phyloP scores from a whole-genome alignment of 2,888 invertebrate genomes.

The Lasioglossum villosulum region DNA sequence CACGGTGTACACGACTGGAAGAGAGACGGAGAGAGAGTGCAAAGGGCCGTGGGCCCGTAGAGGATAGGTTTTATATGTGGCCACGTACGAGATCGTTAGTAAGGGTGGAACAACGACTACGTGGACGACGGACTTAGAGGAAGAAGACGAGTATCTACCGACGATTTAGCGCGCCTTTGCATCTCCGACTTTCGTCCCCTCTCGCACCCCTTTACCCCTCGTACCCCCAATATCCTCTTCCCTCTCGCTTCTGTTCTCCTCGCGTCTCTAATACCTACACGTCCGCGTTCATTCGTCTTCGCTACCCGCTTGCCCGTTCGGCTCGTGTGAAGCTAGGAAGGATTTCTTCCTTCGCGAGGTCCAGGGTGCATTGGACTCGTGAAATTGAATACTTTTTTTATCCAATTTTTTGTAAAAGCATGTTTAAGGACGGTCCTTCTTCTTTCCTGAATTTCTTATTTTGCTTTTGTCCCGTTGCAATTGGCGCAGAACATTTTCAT shows the following conservation, averaged over 20 bases:
- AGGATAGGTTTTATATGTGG: conserved; percentile 55
- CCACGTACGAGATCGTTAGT: conserved; percentile 80
- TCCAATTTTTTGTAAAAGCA: too few species aligned
- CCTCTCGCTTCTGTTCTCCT: conserved; percentile 63
- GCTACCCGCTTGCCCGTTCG: conserved; percentile 41
- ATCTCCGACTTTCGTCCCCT: conserved; percentile 64
- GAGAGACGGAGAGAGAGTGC: conserved; percentile 32
- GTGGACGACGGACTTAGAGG: conserved; percentile 51
- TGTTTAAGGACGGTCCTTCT: too few species aligned
- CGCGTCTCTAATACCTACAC: conserved; percentile 68
- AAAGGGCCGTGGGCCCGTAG: conserved; percentile 21
- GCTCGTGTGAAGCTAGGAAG: conserved; percentile 34
- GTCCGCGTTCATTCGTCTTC: conserved; percentile 65
- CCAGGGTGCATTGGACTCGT: not conserved
- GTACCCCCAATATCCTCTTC: conserved; percentile 30
- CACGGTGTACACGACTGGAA: conserved; percentile 51
- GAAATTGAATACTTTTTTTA: not conserved
- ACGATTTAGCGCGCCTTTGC: conserved; percentile 74
- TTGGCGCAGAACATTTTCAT: too few species aligned
- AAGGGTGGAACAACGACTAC: conserved; percentile 71
- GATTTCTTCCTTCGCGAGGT: conserved; percentile 11
- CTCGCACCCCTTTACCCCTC: conserved; percentile 37
- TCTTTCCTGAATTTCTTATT: too few species aligned
- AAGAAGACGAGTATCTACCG: conserved; percentile 67
- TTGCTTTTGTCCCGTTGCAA: too few species aligned